These are phyloP conservation scores for Creontiades dilutus DNA, from an alignment of 2,888 invertebrate genomes.

Conservation along the genomic window DNA sequence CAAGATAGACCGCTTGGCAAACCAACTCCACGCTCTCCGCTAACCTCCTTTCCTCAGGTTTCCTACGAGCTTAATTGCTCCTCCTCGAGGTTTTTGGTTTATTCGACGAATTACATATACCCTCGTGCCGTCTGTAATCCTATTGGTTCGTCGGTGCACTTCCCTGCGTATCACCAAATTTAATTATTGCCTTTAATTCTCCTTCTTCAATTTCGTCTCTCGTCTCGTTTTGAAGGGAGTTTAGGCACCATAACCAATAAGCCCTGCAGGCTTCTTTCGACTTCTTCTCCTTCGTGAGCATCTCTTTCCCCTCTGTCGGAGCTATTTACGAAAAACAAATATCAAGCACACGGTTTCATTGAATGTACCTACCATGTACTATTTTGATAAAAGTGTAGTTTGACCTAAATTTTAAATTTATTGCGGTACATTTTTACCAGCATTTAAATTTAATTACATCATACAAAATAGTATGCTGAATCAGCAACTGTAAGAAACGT, in stretches of 20 bases:
- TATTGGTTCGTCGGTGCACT: constrained; percentile 65
- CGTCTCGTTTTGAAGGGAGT: constrained; percentile 16
- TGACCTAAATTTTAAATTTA: too few relatives aligned
- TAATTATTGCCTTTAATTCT: constrained; percentile 45
- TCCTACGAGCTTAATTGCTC: constrained; percentile 61
- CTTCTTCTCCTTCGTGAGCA: neutral
- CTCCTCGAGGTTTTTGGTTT: constrained; percentile 71
- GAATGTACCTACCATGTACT: too few relatives aligned
- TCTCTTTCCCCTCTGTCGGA: neutral
- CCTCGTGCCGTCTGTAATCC: constrained; percentile 50
- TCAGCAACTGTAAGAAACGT: too few relatives aligned
- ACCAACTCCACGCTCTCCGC: constrained; percentile 67
- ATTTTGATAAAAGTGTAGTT: too few relatives aligned
- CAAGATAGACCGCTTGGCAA: constrained; percentile 70
- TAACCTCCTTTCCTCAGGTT: constrained; percentile 30
- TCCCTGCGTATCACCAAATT: constrained; percentile 61
- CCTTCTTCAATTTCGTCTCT: constrained; percentile 41
- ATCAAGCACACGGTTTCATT: too few relatives aligned
- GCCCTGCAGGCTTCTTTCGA: constrained; percentile 5
- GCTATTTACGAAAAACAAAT: too few relatives aligned
- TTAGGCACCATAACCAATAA: constrained; percentile 37
- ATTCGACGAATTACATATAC: constrained; percentile 70
- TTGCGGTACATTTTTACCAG: too few relatives aligned
- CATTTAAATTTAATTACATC: too few relatives aligned
- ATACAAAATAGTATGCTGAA: too few relatives aligned